Percentiles rank a stretch among this genome's conserved stretches.
Conservation (phyloP, 2,113 vertebrate genomes). For the Plestiodon gilberti region DNA sequence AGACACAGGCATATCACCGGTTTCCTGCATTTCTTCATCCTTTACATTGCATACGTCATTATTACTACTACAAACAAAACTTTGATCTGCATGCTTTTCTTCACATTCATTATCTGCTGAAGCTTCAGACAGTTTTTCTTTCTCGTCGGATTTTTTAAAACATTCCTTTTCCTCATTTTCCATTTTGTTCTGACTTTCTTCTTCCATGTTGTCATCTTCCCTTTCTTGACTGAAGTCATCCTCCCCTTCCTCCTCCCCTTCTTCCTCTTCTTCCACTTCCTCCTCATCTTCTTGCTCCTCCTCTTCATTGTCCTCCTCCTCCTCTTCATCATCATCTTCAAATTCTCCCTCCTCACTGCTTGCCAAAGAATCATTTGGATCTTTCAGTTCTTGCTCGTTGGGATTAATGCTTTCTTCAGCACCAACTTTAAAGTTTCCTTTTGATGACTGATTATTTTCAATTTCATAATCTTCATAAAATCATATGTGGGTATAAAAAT, state of each 20-base stretch:
- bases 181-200: conserved; percentile 34
- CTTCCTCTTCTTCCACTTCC: rapidly evolving
- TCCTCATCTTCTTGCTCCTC: conserved; percentile 27
- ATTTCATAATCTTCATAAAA: conserved; percentile 16
- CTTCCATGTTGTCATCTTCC: conserved; percentile 48
- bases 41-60: conserved; percentile 24
- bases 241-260: rapidly evolving
- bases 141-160: conserved; percentile 18
- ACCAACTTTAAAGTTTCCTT: conserved; percentile 36
- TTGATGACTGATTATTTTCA: conserved; percentile 35
- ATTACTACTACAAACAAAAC: conserved; percentile 32
- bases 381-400: conserved; percentile 23
- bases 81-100: neutral
- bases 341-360: conserved; percentile 64
- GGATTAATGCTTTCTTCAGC: neutral
- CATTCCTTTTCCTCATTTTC: conserved; percentile 11
- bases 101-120: conserved; percentile 18
- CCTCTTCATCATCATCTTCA: conserved; percentile 6
- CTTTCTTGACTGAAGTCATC: neutral
- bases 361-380: conserved; percentile 46
- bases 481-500: conserved; percentile 39
- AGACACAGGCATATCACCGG: conserved; percentile 60
- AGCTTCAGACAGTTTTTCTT: neutral
- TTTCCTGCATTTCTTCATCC: conserved; percentile 30
- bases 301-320: conserved; percentile 16